Conservation (phyloP, 2,888 invertebrate genomes). For the Pasiphila rectangulata region DNA sequence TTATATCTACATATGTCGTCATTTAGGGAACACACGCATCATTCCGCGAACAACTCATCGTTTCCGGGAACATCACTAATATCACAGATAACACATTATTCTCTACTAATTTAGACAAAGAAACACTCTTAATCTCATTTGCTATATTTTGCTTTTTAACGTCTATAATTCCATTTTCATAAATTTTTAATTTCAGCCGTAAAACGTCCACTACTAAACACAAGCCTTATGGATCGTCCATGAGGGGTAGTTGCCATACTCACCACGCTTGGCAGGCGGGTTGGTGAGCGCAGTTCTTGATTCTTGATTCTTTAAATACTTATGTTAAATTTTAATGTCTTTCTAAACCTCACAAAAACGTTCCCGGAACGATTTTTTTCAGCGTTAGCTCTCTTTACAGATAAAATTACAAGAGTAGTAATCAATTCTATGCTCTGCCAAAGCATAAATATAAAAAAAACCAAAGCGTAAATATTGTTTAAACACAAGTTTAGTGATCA, state of each 20-base stretch:
- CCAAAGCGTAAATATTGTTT: too few relatives aligned
- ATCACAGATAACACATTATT: conserved; percentile 4
- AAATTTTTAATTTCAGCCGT: too few relatives aligned
- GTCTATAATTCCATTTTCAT: neutral
- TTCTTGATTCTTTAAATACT: neutral
- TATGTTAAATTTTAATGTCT: neutral
- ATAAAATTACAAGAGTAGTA: conserved; percentile 4
- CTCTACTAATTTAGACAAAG: neutral
- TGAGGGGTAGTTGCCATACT: too few relatives aligned
- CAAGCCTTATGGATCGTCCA: too few relatives aligned
- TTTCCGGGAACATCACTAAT: conserved; percentile 5
- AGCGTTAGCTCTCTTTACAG: conserved; percentile 1
- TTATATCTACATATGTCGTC: neutral
- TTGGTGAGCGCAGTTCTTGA: too few relatives aligned
- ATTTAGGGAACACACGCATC: too few relatives aligned
- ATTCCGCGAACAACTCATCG: conserved; percentile 2
- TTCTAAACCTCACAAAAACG: too few relatives aligned
- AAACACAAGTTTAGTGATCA: neutral
- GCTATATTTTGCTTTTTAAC: neutral
- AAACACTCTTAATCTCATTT: neutral
- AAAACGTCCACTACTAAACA: too few relatives aligned
- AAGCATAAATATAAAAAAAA: neutral
- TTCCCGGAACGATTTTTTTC: conserved; percentile 1
- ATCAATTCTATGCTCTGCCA: conserved; percentile 3
- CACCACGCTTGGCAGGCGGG: too few relatives aligned